Evolutionary conservation across 2,113 vertebrate species (phyloP).

Genomic region (Psilopogon haemacephalus): DNA sequence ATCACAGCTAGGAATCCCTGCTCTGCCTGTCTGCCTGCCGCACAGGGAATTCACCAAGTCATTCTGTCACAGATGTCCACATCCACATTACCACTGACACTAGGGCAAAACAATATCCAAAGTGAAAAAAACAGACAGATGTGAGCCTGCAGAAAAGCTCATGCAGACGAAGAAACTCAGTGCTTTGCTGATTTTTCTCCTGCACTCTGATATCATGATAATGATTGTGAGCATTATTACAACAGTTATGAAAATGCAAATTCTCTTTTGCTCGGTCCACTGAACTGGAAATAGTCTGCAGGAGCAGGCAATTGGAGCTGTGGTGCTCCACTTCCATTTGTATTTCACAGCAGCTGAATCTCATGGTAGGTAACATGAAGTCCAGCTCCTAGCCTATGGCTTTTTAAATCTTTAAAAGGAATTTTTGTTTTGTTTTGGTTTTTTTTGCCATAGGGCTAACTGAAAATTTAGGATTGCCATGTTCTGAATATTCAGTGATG

Average conservation of each 20-base stretch:
- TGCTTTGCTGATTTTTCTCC: background rate
- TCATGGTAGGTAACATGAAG: background rate
- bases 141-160: conserved; percentile 25
- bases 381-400: background rate
- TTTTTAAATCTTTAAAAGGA: background rate
- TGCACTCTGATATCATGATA: background rate
- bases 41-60: background rate
- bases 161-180: background rate
- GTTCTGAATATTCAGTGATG: background rate
- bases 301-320: background rate
- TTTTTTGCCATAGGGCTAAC: background rate
- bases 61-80: background rate
- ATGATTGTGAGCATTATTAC: conserved; percentile 31
- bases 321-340: background rate
- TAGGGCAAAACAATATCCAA: background rate
- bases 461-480: background rate
- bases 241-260: conserved; percentile 62
- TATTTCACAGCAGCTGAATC: background rate
- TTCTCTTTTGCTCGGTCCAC: conserved; percentile 26
- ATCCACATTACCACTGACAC: background rate
- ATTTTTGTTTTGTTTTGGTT: background rate
- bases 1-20: background rate
- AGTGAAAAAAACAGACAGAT: conserved; percentile 44
- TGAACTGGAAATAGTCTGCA: conserved; percentile 40
- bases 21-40: background rate